Evolutionary conservation across 2,113 vertebrate genomes (phyloP).

Genomic region (Columbina picui): DNA sequence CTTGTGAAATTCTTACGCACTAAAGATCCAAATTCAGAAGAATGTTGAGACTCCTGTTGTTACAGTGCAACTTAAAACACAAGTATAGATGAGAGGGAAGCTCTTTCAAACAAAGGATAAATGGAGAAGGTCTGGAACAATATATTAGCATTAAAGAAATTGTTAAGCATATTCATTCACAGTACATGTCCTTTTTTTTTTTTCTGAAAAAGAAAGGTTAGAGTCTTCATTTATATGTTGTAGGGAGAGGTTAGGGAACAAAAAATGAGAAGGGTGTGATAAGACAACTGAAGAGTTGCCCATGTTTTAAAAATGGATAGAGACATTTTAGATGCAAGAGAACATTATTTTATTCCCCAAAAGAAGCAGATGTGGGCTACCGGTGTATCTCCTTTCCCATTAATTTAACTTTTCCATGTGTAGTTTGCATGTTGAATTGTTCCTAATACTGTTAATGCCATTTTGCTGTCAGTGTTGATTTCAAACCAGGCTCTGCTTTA

Average conservation of each 20-base stretch:
- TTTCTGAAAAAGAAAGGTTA: neutral
- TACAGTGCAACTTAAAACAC: neutral
- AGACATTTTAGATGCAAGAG: neutral
- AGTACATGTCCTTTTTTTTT: neutral
- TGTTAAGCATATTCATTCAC: neutral
- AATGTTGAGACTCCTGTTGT: neutral
- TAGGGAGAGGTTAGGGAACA: neutral
- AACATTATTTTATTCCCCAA: neutral
- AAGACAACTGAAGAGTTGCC: neutral
- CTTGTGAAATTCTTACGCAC: neutral
- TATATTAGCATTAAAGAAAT: neutral
- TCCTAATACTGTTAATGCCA: neutral
- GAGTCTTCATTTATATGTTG: neutral
- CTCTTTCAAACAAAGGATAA: neutral
- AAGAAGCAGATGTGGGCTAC: neutral
- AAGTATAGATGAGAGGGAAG: neutral
- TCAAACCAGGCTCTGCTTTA: conserved; percentile 30
- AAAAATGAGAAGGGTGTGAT: neutral
- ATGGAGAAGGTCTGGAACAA: neutral
- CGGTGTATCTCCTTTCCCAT: neutral
- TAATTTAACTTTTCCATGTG: neutral
- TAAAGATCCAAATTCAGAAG: neutral
- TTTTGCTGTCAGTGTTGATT: conserved; percentile 10
- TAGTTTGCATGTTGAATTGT: neutral
- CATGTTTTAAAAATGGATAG: neutral